Conservation (phyloP, 2,888 invertebrate genomes). For the Netelia virgata region DNA sequence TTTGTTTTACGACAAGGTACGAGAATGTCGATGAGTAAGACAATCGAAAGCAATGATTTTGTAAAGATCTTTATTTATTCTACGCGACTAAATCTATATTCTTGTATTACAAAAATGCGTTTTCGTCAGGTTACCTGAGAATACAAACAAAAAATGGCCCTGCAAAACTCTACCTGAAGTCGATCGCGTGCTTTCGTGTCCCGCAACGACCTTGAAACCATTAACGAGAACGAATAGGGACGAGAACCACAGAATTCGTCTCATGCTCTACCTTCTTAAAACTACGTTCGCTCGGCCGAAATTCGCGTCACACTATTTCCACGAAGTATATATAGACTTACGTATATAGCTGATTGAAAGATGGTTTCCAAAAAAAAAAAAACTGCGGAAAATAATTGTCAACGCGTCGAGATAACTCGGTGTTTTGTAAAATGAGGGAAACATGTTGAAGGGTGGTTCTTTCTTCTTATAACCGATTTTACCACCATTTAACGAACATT, state of each 20-base stretch:
- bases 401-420: not conserved
- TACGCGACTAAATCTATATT: not conserved
- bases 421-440: no score
- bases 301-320: slow-evolving; percentile 46
- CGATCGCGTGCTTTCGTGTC: slow-evolving; percentile 77
- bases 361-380: not conserved
- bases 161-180: slow-evolving; percentile 67
- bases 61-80: no score
- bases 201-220: slow-evolving; percentile 75
- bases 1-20: not conserved
- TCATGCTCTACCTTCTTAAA: slow-evolving; percentile 43
- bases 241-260: slow-evolving; percentile 48
- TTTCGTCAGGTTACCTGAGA: slow-evolving; percentile 32
- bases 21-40: not conserved
- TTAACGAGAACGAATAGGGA: slow-evolving; percentile 57
- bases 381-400: not conserved
- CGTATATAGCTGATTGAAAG: not conserved
- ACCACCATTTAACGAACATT: not conserved
- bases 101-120: slow-evolving; percentile 36
- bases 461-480: no score
- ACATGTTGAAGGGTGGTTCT: no score
- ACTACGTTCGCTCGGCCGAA: not conserved
- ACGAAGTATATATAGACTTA: slow-evolving; percentile 41
- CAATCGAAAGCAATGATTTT: not conserved
- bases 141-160: slow-evolving; percentile 44